phyloP scores from a whole-genome alignment of 2,888 invertebrate genomes.

The Drosophila fulvimacula region DNA sequence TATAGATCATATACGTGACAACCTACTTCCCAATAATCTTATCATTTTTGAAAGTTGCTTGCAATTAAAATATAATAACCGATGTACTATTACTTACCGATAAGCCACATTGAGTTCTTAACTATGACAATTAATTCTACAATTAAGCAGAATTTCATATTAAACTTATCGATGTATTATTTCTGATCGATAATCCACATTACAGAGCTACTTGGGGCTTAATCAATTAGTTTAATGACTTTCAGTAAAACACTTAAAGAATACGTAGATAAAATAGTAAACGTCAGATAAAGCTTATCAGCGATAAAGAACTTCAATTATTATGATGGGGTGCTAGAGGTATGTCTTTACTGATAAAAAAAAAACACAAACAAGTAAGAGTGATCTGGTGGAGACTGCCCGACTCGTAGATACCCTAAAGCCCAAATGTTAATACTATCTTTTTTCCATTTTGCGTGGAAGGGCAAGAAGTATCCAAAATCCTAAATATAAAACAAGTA shows the following conservation, averaged over 20 bases:
- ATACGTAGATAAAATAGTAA: neutral
- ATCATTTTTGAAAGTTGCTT: too few species aligned
- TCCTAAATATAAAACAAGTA: too few species aligned
- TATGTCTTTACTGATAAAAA: neutral
- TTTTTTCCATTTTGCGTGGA: too few species aligned
- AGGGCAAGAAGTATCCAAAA: too few species aligned
- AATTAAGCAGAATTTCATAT: too few species aligned
- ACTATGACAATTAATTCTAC: too few species aligned
- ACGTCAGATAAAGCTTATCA: slow-evolving; percentile 5
- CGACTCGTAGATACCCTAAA: too few species aligned
- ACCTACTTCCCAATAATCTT: neutral
- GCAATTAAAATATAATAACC: neutral
- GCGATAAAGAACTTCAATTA: slow-evolving; percentile 9
- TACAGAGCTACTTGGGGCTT: neutral
- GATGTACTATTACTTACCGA: neutral
- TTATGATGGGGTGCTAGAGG: neutral
- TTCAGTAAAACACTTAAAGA: neutral
- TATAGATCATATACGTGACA: neutral
- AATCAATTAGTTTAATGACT: slow-evolving; percentile 2
- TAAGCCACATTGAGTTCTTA: neutral
- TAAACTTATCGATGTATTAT: too few species aligned
- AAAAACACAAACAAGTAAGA: neutral
- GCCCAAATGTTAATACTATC: too few species aligned
- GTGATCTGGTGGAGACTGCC: neutral
- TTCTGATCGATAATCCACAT: neutral